These are phyloP conservation scores for Plumapathes pennacea DNA, from an alignment of 92 coral and sea anemone species.

Conservation along the genomic window DNA sequence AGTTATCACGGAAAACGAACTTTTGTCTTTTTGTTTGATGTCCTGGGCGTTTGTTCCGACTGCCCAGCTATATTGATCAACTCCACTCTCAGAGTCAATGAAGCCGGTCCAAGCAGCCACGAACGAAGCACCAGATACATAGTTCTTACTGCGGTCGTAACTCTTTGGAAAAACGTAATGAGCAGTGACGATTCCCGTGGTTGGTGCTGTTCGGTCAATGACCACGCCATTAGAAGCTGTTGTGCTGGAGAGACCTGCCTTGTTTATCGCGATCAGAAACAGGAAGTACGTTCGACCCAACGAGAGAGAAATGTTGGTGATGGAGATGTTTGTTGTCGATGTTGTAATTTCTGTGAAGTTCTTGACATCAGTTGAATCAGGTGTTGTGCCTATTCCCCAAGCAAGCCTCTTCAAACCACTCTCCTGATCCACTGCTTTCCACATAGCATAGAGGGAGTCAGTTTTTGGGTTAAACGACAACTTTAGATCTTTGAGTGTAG, in stretches of 20 bases:
- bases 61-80: conserved; percentile 61
- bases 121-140: conserved; percentile 60
- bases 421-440: conserved; percentile 57
- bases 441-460: conserved; percentile 19
- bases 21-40: conserved; percentile 5
- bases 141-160: conserved; percentile 55
- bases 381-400: conserved; percentile 63
- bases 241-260: conserved; percentile 50
- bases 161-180: conserved; percentile 51
- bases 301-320: conserved; percentile 25
- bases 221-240: conserved; percentile 62
- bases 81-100: conserved; percentile 70
- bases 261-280: conserved; percentile 35
- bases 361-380: conserved; percentile 44
- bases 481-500: conserved; percentile 32
- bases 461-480: conserved; percentile 24
- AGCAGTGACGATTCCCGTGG: conserved; percentile 52
- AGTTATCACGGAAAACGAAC: conserved; percentile 13
- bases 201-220: conserved; percentile 72
- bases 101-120: conserved; percentile 75
- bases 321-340: conserved; percentile 1
- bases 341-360: conserved; percentile 39
- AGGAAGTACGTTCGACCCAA: conserved; percentile 60
- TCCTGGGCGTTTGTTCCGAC: conserved; percentile 27
- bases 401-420: conserved; percentile 47